phyloP scores from a whole-genome alignment of 2,888 invertebrate species.

The Agonopterix arenella region DNA sequence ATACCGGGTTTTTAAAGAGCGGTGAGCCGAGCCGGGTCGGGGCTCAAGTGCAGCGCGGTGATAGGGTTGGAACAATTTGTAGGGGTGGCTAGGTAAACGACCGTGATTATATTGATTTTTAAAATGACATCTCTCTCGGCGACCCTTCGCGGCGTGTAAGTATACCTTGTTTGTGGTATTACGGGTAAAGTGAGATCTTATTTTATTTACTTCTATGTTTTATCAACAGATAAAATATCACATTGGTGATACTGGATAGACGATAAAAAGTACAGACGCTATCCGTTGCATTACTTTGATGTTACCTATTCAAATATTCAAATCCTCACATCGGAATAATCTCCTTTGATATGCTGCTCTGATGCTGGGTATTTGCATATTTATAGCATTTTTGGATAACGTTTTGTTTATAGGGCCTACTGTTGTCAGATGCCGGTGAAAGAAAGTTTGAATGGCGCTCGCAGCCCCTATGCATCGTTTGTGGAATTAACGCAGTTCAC shows the following conservation, averaged over 20 bases:
- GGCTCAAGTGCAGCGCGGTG: slow-evolving; percentile 38
- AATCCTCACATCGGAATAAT: slow-evolving; percentile 35
- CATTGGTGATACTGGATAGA: too few species aligned
- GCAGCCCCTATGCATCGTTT: slow-evolving; percentile 51
- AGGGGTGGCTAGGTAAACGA: slow-evolving; percentile 64
- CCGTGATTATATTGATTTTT: slow-evolving; percentile 71
- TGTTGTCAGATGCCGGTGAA: not conserved
- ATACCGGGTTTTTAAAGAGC: slow-evolving; percentile 65
- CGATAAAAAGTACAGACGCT: too few species aligned
- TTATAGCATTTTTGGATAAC: slow-evolving; percentile 33
- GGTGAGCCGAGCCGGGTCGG: slow-evolving; percentile 40
- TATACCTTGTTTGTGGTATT: too few species aligned
- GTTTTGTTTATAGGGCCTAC: slow-evolving; percentile 24
- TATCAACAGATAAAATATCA: too few species aligned
- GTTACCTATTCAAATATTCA: slow-evolving; percentile 39
- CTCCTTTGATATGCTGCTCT: slow-evolving; percentile 36
- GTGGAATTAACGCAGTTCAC: slow-evolving; percentile 55
- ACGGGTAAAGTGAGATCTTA: too few species aligned
- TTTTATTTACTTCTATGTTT: too few species aligned
- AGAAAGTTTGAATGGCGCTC: slow-evolving; percentile 20
- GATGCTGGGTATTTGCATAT: slow-evolving; percentile 44
- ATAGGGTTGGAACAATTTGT: slow-evolving; percentile 67
- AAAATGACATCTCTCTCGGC: slow-evolving; percentile 45
- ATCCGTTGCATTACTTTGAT: not conserved
- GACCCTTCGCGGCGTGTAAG: slow-evolving; percentile 18